Evolutionary conservation across 2,797 vertebrate genomes (phyloP), one percentile per base, ranked within the genome.

Genomic region (Micromesistius poutassou): DNA sequence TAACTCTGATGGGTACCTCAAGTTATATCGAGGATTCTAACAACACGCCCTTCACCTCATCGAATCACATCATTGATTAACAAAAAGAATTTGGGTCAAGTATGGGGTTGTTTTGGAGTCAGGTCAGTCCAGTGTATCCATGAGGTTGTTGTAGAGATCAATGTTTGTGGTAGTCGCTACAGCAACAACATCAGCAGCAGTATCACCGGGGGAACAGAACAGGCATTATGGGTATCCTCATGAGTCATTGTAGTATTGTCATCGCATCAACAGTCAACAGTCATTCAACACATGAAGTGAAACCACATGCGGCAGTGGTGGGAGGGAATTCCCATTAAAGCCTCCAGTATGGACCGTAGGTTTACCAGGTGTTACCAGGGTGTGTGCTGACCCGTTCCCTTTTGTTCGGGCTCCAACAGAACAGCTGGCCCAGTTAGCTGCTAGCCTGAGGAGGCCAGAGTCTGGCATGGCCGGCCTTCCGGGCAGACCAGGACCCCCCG

Each of bases 381-480:
- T 30, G 10, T 71, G 22, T 71, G 31, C 8, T 71, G 30, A 71
- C 31, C 88, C 85, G 2, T 25, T 76, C 13, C 35, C 16, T 72
- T 82, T 9, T 28, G n/a, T n/a, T 30, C 55, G 62, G 36, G 50
- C 71, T 82, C 76, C 81, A 92, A 92, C 91, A 99, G 98, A 98
- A 87, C 97, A 99, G 88, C 88, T 99, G 82, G 95, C 96, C 78
- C 96, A 97, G 91, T 93, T 99, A 91, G 97, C 98, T 79, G 96
- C 97, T 81, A 99, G 97, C 83, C 94, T 99, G 76, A 95, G 93
- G 86, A 95, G 97, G 84, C 98, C 98, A 0, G 97, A 98, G 89
- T 95, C 95, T 4, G 98, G 98, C 0, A 95, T 92, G 70, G 93
- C 93, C 1, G 98, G 98, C 73, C 93, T 98, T 78, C 98, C 98